Evolutionary conservation across 2,888 invertebrate genomes (phyloP).

Genomic region (Acronicta alni): DNA sequence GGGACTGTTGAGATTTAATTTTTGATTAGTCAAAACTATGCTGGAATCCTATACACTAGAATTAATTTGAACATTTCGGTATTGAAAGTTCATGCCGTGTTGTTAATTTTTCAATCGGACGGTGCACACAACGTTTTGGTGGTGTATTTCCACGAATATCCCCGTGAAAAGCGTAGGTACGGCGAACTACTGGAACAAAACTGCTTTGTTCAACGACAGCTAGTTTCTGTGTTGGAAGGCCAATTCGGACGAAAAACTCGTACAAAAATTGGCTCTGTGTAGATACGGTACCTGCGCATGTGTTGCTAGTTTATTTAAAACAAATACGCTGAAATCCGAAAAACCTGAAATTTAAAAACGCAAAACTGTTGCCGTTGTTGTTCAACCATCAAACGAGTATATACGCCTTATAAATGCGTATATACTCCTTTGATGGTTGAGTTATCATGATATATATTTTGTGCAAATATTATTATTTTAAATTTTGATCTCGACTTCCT

Average conservation of each 20-base stretch:
- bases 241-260: constrained; percentile 23
- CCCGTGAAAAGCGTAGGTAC: constrained; percentile 40
- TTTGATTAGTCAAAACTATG: no score
- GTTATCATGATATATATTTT: constrained; percentile 2
- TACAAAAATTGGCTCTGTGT: constrained; percentile 10
- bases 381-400: constrained; percentile 1
- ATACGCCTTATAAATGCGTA: neutral
- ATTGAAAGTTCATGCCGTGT: neutral
- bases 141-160: constrained; percentile 39
- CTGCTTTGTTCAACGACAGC: constrained; percentile 58
- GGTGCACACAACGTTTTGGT: neutral
- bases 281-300: neutral
- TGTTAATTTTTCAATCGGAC: constrained; percentile 30
- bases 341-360: neutral
- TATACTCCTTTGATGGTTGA: no score
- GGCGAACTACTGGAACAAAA: constrained; percentile 51
- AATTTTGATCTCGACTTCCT: constrained; percentile 12
- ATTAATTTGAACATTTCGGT: no score
- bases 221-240: constrained; percentile 19
- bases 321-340: neutral
- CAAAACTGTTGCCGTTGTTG: neutral
- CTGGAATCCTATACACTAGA: no score
- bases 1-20: no score
- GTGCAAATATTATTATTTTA: constrained; percentile 9
- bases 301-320: constrained; percentile 12